These are phyloP conservation scores for Cisticola juncidis DNA, from an alignment of 2,113 vertebrate species.

Conservation along the genomic window DNA sequence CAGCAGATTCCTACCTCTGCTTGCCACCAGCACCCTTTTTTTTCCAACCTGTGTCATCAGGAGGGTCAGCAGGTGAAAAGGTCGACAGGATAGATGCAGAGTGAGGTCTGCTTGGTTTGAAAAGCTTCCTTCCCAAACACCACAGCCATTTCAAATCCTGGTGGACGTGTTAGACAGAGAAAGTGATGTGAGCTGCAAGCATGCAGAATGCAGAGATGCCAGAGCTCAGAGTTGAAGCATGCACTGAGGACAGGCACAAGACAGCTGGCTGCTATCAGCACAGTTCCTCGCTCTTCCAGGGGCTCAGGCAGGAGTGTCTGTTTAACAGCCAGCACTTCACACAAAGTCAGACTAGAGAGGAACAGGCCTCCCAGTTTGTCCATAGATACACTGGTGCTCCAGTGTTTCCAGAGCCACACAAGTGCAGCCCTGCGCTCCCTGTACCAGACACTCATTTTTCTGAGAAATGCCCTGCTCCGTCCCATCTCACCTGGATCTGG, in stretches of 20 bases:
- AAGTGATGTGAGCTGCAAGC: neutral
- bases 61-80: neutral
- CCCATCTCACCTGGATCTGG: slow-evolving; percentile 84
- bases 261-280: neutral
- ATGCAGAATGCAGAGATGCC: neutral
- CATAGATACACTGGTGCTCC: neutral
- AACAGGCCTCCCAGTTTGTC: neutral
- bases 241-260: neutral
- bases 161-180: neutral
- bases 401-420: neutral
- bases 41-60: neutral
- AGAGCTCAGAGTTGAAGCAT: neutral
- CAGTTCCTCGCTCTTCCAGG: neutral
- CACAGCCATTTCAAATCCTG: neutral
- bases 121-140: neutral
- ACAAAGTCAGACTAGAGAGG: neutral
- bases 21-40: neutral
- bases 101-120: neutral
- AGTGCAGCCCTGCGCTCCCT: neutral
- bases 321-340: neutral
- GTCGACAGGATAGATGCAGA: neutral
- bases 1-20: neutral
- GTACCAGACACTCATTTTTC: neutral
- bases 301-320: neutral
- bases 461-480: neutral